phyloP scores from a whole-genome alignment of 2,113 vertebrate genomes.

The Orientallactaga bullata region DNA sequence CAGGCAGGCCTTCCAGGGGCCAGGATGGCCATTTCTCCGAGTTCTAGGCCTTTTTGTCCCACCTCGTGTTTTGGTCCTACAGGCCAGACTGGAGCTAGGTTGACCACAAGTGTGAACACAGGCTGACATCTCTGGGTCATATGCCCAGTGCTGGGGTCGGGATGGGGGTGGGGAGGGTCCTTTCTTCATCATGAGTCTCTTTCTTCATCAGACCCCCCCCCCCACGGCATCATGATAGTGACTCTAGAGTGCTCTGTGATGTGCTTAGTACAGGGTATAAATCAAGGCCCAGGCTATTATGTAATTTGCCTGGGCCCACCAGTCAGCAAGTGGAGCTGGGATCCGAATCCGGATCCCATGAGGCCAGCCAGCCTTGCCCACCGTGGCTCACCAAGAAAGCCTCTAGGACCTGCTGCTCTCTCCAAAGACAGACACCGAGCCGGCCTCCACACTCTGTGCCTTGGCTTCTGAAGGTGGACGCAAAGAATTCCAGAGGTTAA shows the following conservation, averaged over 20 bases:
- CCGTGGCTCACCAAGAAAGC: background rate
- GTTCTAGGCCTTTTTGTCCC: background rate
- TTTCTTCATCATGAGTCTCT: background rate
- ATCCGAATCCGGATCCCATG: background rate
- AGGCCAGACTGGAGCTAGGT: background rate
- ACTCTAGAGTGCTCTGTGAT: background rate
- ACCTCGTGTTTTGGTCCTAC: background rate
- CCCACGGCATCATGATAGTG: background rate
- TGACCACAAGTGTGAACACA: background rate
- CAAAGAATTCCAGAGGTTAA: background rate
- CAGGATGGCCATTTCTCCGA: accelerated
- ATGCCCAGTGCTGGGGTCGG: background rate
- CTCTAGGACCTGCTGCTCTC: background rate
- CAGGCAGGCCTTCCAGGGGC: background rate
- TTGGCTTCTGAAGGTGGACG: background rate
- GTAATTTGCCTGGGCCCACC: background rate
- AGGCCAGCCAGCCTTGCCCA: background rate
- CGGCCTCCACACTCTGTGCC: background rate
- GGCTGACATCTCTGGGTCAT: background rate
- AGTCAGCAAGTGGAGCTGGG: background rate
- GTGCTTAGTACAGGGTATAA: accelerated
- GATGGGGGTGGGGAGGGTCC: too few species aligned
- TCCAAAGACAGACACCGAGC: background rate
- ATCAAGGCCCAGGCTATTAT: background rate
- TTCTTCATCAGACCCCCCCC: background rate